These are phyloP conservation scores for Lipophrys pholis DNA, from an alignment of 2,113 vertebrate genomes.

Conservation along the genomic window DNA sequence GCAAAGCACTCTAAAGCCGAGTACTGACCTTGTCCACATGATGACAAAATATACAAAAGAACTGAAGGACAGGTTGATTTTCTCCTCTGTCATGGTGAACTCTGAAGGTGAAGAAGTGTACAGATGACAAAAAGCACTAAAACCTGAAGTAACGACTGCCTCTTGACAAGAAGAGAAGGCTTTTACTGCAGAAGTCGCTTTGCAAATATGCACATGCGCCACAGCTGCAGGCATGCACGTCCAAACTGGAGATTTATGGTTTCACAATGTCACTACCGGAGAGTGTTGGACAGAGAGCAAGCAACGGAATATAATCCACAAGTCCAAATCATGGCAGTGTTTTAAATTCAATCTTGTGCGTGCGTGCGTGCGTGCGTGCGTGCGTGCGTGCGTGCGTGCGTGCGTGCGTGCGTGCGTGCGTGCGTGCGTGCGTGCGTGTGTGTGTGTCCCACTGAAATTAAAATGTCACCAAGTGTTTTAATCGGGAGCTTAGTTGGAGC, in stretches of 20 bases:
- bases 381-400: not conserved
- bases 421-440: not conserved
- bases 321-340: no score
- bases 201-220: not conserved
- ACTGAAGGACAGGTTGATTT: constrained; percentile 25
- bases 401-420: not conserved
- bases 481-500: constrained; percentile 25
- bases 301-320: not conserved
- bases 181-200: constrained; percentile 19
- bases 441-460: constrained; percentile 33
- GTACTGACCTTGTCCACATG: constrained; percentile 26
- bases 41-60: constrained; percentile 22
- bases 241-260: not conserved
- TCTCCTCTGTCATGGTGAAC: constrained; percentile 10
- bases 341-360: not conserved
- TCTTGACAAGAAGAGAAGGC: constrained; percentile 26
- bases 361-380: not conserved
- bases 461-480: constrained; percentile 54
- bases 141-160: constrained; percentile 6
- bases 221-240: not conserved
- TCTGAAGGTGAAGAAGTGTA: not conserved
- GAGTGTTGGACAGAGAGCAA: not conserved
- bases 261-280: not conserved
- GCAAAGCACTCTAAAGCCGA: constrained; percentile 14
- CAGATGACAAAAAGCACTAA: constrained; percentile 20